These are phyloP conservation scores for Chamaetylas fuelleborni DNA, from an alignment of 2,113 vertebrate species.

Conservation along the genomic window DNA sequence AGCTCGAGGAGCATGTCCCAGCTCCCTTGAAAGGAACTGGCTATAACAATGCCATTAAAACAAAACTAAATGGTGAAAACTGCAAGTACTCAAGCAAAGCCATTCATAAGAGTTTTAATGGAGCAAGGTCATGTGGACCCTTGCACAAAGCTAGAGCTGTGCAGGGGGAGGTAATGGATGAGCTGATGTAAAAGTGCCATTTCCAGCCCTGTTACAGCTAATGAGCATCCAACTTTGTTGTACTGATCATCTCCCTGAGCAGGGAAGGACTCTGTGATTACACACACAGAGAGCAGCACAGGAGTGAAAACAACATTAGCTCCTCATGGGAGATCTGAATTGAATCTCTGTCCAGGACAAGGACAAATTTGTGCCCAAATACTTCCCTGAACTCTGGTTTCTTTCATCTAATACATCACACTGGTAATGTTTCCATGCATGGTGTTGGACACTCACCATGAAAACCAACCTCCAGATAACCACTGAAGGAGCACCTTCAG, in stretches of 20 bases:
- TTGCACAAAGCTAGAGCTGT: not conserved
- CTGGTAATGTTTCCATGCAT: not conserved
- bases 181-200: not conserved
- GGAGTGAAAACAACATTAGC: not conserved
- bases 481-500: not conserved
- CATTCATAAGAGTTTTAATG: not conserved
- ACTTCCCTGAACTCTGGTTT: not conserved
- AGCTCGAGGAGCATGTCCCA: not conserved
- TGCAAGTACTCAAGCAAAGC: not conserved
- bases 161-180: not conserved
- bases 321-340: not conserved
- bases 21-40: not conserved
- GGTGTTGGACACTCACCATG: not conserved
- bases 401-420: not conserved
- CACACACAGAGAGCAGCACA: not conserved
- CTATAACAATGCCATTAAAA: not conserved
- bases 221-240: constrained; percentile 10
- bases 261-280: not conserved
- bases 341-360: not conserved
- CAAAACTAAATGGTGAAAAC: not conserved
- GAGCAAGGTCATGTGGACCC: not conserved
- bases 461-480: not conserved
- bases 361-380: not conserved
- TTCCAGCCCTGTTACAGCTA: not conserved
- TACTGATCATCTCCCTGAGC: not conserved